These are phyloP conservation scores for Crocallis elinguaria DNA, from an alignment of 2,888 invertebrate species.

Conservation along the genomic window DNA sequence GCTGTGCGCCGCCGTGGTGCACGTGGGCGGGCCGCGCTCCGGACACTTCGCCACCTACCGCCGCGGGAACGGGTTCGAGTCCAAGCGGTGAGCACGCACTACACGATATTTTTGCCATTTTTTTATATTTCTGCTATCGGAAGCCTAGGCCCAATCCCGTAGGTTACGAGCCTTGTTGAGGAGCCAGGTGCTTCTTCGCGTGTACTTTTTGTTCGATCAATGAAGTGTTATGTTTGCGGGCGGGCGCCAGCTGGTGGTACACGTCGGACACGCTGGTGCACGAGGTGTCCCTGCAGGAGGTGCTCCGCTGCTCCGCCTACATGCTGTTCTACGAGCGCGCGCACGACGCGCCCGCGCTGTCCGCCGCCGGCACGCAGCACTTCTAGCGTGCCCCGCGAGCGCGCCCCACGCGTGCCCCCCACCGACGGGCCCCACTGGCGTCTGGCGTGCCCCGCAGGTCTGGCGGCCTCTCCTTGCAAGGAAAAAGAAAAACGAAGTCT, in stretches of 20 bases:
- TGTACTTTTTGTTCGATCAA: too few relatives aligned
- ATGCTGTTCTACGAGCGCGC: slow-evolving; percentile 95
- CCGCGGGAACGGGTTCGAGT: slow-evolving; percentile 87
- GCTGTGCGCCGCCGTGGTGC: slow-evolving; percentile 94
- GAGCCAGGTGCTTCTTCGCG: too few relatives aligned
- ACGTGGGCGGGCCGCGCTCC: slow-evolving; percentile 94
- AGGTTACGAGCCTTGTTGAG: too few relatives aligned
- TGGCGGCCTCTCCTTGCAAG: too few relatives aligned
- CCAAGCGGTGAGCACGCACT: slow-evolving; percentile 64
- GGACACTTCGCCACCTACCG: slow-evolving; percentile 98
- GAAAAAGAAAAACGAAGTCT: too few relatives aligned
- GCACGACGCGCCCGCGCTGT: slow-evolving; percentile 36
- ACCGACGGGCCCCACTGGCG: too few relatives aligned
- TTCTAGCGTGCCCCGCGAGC: slow-evolving; percentile 48
- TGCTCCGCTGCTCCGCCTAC: slow-evolving; percentile 94
- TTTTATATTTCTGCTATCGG: too few relatives aligned
- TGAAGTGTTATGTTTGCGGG: neutral
- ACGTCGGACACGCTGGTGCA: slow-evolving; percentile 94
- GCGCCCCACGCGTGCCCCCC: neutral
- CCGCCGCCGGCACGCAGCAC: slow-evolving; percentile 44
- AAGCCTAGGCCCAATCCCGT: too few relatives aligned
- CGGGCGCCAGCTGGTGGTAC: slow-evolving; percentile 89
- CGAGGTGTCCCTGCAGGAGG: slow-evolving; percentile 91
- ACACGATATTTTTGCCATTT: neutral
- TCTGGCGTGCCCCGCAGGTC: too few relatives aligned